phyloP scores from a whole-genome alignment of 2,113 vertebrate genomes.

The Brachirus orientalis region DNA sequence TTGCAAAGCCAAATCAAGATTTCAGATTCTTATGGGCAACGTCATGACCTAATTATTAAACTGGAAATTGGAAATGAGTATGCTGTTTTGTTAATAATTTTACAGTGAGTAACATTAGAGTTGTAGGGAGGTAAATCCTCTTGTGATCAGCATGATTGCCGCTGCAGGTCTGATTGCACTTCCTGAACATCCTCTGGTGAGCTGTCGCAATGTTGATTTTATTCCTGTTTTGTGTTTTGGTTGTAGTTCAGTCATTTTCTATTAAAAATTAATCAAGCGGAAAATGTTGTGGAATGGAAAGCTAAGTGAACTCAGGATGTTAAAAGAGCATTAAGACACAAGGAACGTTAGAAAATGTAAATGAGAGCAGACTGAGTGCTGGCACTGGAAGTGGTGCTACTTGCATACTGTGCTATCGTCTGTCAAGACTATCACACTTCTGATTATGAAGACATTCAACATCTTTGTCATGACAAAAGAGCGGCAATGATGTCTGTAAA shows the following conservation, averaged over 20 bases:
- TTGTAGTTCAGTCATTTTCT: conserved; percentile 53
- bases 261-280: conserved; percentile 73
- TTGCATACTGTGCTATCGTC: conserved; percentile 21
- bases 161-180: conserved; percentile 17
- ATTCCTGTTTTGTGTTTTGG: conserved; percentile 38
- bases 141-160: conserved; percentile 10
- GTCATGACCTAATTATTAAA: too few species aligned
- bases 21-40: too few species aligned
- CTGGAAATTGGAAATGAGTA: too few species aligned
- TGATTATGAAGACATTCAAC: conserved; percentile 11
- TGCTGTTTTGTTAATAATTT: too few species aligned
- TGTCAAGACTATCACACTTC: conserved; percentile 23
- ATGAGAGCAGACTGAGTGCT: conserved; percentile 1
- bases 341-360: conserved; percentile 58
- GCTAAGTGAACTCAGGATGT: conserved; percentile 47
- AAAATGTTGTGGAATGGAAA: conserved; percentile 57
- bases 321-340: conserved; percentile 48
- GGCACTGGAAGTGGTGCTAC: conserved; percentile 26
- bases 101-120: too few species aligned
- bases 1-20: too few species aligned
- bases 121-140: neutral
- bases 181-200: conserved; percentile 23
- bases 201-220: conserved; percentile 39
- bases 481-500: neutral
- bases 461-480: conserved; percentile 9